Conservation (phyloP, 2,797 vertebrate genomes). For the Lepus townsendii region DNA sequence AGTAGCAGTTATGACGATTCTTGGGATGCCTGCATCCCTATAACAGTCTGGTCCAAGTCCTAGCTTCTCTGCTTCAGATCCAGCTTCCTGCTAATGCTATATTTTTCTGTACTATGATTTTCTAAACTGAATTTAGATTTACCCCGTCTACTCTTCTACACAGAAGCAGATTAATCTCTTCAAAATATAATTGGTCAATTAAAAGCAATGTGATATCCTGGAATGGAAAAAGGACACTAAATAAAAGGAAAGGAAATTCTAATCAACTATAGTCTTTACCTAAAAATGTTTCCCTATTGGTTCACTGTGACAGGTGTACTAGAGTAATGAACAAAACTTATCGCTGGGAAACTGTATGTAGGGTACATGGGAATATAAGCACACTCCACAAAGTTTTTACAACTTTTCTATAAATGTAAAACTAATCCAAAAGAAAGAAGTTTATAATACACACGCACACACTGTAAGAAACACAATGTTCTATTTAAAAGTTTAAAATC, state of each 20-base stretch:
- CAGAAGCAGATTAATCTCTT: not conserved
- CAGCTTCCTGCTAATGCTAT: too few relatives aligned
- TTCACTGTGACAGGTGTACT: not conserved
- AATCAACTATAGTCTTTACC: conserved; percentile 1
- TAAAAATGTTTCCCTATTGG: not conserved
- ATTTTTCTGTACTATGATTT: not conserved
- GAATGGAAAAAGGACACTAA: conserved; percentile 17
- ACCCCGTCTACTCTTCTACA: not conserved
- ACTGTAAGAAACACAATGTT: not conserved
- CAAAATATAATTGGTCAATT: conserved; percentile 12
- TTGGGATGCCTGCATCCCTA: too few relatives aligned
- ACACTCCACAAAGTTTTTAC: not conserved
- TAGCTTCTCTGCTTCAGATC: too few relatives aligned
- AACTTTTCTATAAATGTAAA: not conserved
- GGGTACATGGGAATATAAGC: not conserved
- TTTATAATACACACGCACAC: not conserved
- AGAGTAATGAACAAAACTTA: not conserved
- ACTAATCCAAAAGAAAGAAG: not conserved
- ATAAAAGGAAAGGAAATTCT: conserved; percentile 43
- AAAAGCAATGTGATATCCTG: not conserved
- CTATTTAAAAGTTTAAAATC: conserved; percentile 4
- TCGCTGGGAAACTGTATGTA: not conserved
- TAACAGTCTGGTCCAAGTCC: too few relatives aligned
- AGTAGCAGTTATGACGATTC: too few relatives aligned
- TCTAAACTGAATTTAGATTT: conserved; percentile 32